These are phyloP conservation scores for Armadillidium nasatum DNA, from an alignment of 1,140 invertebrate genomes.

Conservation along the genomic window DNA sequence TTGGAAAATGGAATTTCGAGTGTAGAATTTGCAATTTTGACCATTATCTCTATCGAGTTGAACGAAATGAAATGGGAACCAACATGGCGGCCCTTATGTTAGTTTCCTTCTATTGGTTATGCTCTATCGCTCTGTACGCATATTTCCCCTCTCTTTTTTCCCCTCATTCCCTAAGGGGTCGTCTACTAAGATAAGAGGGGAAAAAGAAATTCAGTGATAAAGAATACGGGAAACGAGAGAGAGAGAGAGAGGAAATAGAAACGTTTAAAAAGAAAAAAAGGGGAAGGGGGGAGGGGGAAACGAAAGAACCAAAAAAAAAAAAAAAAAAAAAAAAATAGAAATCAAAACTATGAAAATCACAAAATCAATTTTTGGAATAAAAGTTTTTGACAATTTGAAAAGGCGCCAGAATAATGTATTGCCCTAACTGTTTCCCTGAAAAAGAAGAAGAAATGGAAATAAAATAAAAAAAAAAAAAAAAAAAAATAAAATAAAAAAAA, in stretches of 20 bases:
- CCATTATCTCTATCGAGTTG: neutral
- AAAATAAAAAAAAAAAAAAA: too few relatives aligned
- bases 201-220: neutral
- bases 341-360: neutral
- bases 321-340: neutral
- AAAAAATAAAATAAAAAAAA: too few relatives aligned
- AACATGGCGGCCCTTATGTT: conserved; percentile 8
- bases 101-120: neutral
- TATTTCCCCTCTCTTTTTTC: neutral
- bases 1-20: neutral
- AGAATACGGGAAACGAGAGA: neutral
- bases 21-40: neutral
- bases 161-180: neutral
- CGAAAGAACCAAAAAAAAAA: neutral
- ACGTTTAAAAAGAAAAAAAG: neutral
- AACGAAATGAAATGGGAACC: neutral
- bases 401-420: too few relatives aligned
- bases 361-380: too few relatives aligned
- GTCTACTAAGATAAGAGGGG: neutral
- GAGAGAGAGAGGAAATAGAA: neutral
- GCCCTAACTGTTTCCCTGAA: too few relatives aligned
- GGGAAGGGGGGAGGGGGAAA: neutral
- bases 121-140: neutral
- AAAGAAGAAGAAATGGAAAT: too few relatives aligned
- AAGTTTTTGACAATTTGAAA: too few relatives aligned